A percentile compares a stretch with the other conserved stretches of the same genome.
phyloP scores from a whole-genome alignment of 2,113 vertebrate genomes.

The Glaucidium brasilianum region DNA sequence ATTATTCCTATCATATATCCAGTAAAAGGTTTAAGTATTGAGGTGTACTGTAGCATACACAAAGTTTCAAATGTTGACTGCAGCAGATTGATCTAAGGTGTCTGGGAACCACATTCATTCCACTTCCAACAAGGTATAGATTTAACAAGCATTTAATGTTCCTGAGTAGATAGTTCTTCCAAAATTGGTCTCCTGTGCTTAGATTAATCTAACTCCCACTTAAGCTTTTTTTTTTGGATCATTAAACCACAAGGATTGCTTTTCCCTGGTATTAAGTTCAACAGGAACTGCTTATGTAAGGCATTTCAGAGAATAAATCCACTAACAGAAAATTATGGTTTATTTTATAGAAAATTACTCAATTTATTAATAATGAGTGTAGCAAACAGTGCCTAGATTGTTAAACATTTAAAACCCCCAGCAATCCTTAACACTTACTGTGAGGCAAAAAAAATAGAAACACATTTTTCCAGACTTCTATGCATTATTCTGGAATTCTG shows the following conservation, averaged over 20 bases:
- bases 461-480: not conserved
- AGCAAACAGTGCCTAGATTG: not conserved
- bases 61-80: not conserved
- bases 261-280: not conserved
- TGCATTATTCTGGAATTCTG: not conserved
- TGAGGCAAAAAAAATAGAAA: not conserved
- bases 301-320: not conserved
- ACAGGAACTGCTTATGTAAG: not conserved
- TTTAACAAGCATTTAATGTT: not conserved
- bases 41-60: not conserved
- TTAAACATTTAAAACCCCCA: not conserved
- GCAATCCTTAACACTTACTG: not conserved
- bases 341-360: not conserved
- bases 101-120: not conserved
- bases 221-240: not conserved
- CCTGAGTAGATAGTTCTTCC: not conserved
- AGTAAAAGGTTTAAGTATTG: not conserved
- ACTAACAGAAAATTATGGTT: not conserved
- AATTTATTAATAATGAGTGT: not conserved
- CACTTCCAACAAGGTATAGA: not conserved
- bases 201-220: not conserved
- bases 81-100: not conserved
- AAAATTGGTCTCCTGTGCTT: not conserved
- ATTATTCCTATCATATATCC: not conserved
- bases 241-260: not conserved